Base-by-base conservation (phyloP, 2,797 vertebrate species). In the Acestrorhynchus altus region DNA sequence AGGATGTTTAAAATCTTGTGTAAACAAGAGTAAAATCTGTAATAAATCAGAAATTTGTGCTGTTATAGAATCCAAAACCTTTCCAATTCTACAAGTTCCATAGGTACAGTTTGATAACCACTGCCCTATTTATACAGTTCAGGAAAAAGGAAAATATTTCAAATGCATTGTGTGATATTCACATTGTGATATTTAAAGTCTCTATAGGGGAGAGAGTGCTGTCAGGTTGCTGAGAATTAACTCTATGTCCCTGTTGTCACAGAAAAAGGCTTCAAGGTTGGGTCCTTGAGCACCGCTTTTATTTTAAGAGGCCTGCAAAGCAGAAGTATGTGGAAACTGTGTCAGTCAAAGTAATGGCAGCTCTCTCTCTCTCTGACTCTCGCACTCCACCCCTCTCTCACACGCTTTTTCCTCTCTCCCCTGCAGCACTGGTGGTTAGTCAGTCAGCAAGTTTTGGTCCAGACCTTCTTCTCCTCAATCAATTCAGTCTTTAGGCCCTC, bases 391-490 rank as follows among this genome's bases (percentile, higher is more conserved):
- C 52, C 26, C 54, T 26, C 22, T 56, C 22, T 57, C 12, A 28
- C 54, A 15, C 24, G 15, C 54, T 57, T 24, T 6, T 24, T 13
- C 24, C 54, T 31, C 28, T 16, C 57, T 59, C 84, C 88, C 88
- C 90, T 91, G 89, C 87, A 92, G 91, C 88, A 81, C 87, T 88
- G 88, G n/a, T 40, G 46, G 63, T 92, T 88, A 88, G 87, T 91
- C 89, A 92, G 91, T 92, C 90, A 91, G 89, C 90, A 90, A n/a
- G 88, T 92, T 92, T 92, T 90, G 91, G 88, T 89, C 84, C 87
- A 85, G 74, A 88, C 83, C 44, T 28, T 82, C 83, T 77, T 73
- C 87, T 86, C 86, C 85, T 86, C 89, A 92, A 92, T 92, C 91
- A 93, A 91, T 92, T 91, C 91, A 88, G 81, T 88, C 90, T 89